These are phyloP conservation scores for Rousettus leschenaultii DNA, from an alignment of 2,113 vertebrate genomes.

Conservation along the genomic window DNA sequence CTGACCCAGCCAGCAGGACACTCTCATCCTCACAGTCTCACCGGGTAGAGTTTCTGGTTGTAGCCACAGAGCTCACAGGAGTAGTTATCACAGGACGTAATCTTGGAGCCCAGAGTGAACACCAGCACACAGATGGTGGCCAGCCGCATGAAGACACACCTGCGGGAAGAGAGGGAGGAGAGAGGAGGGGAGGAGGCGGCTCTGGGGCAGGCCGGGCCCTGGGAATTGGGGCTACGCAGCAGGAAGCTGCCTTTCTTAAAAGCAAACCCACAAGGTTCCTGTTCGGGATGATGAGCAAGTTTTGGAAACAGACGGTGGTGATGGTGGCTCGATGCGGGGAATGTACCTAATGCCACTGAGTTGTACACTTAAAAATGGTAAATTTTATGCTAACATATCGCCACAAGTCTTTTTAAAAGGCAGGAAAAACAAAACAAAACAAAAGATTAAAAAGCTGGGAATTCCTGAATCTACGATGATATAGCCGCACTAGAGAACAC, in stretches of 20 bases:
- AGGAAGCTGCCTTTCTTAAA: neutral
- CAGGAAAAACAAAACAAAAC: neutral
- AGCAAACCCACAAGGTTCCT: neutral
- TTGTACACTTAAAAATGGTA: neutral
- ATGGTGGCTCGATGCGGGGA: rapidly evolving
- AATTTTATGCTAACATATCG: neutral
- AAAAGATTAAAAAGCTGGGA: neutral
- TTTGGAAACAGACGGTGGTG: neutral
- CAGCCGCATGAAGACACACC: slow-evolving; percentile 95
- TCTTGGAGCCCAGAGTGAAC: slow-evolving; percentile 92
- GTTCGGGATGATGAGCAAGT: neutral
- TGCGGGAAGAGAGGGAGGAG: slow-evolving; percentile 60
- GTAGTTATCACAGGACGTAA: slow-evolving; percentile 81
- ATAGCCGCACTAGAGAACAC: neutral
- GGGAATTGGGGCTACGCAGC: rapidly evolving
- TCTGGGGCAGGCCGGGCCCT: neutral
- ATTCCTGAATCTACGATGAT: neutral
- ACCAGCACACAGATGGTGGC: slow-evolving; percentile 93
- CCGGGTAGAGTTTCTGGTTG: slow-evolving; percentile 91
- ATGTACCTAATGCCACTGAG: neutral
- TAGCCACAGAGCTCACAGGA: slow-evolving; percentile 90
- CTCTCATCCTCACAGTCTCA: slow-evolving; percentile 75
- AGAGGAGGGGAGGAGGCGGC: no score
- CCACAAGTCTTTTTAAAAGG: neutral
- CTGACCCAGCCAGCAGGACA: rapidly evolving